Percentiles rank a stretch among this genome's conserved stretches.
phyloP scores from a whole-genome alignment of 2,113 vertebrate species.

The Cathartes aura region DNA sequence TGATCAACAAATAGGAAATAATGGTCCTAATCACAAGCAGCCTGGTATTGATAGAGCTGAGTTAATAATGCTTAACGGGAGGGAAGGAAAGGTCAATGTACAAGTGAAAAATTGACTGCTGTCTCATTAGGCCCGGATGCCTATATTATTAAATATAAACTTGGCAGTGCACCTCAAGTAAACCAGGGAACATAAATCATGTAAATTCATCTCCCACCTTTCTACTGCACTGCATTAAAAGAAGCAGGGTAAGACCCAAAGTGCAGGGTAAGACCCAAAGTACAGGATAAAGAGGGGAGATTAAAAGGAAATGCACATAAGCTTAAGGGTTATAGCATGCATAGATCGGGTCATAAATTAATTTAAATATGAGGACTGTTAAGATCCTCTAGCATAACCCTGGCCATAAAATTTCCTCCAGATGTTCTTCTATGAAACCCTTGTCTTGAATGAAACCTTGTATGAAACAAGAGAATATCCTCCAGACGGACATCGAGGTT shows the following conservation, averaged over 20 bases:
- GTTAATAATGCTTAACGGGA: slow-evolving; percentile 12
- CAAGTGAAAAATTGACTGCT: slow-evolving; percentile 25
- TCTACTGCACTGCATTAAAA: not conserved
- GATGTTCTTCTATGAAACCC: not conserved
- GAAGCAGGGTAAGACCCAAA: not conserved
- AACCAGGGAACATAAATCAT: slow-evolving; percentile 9
- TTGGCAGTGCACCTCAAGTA: not conserved
- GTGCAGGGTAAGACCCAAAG: not conserved
- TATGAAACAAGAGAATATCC: not conserved
- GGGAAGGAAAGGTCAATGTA: not conserved
- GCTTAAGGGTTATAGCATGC: not conserved
- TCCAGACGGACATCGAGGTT: not conserved
- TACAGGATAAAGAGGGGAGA: not conserved
- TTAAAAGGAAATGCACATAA: not conserved
- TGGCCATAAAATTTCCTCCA: not conserved
- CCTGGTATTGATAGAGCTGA: not conserved
- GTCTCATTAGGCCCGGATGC: not conserved
- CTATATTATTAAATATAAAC: slow-evolving; percentile 8
- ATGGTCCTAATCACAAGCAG: not conserved
- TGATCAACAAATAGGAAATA: slow-evolving; percentile 1
- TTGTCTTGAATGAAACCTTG: too few species aligned
- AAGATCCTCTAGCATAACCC: not conserved
- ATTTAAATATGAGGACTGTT: slow-evolving; percentile 9
- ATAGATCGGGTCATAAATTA: not conserved
- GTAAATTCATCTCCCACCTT: not conserved